Conservation (phyloP, 2,113 vertebrate genomes). For the Actenoides lindsayi region DNA sequence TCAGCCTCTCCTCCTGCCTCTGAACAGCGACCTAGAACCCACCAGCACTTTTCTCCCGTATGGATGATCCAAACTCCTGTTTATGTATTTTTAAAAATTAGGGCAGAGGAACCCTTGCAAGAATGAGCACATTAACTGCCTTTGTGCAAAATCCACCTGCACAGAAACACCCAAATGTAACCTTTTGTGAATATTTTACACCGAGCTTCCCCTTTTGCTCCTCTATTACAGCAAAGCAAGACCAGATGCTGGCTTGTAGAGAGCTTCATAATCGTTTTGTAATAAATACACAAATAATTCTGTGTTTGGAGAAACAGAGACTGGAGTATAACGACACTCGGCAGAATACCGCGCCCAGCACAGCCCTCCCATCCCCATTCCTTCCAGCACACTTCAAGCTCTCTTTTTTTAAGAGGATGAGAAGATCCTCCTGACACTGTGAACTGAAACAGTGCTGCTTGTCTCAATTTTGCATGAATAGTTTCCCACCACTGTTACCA, state of each 20-base stretch:
- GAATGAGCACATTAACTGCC: neutral
- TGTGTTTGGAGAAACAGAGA: neutral
- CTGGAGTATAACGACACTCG: neutral
- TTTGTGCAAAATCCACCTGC: neutral
- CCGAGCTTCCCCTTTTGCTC: neutral
- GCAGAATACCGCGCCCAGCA: neutral
- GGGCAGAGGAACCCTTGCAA: neutral
- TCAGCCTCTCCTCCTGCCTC: neutral
- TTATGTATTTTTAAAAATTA: neutral
- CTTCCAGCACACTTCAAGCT: constrained; percentile 63
- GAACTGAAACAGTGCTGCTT: constrained; percentile 44
- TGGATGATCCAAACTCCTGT: neutral
- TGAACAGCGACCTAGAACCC: neutral
- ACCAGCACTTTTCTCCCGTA: neutral
- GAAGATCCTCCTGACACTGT: constrained; percentile 34
- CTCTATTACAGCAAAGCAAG: neutral
- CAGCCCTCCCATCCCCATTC: constrained; percentile 31
- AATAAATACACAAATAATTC: neutral
- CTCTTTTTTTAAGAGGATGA: constrained; percentile 1
- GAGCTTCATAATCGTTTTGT: neutral
- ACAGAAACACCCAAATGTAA: neutral
- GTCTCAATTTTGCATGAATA: constrained; percentile 5
- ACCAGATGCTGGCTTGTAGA: neutral
- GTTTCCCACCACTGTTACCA: constrained; percentile 38
- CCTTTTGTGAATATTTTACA: neutral